Evolutionary conservation across 2,113 vertebrate genomes (phyloP), one percentile per base, ranked within the genome.

Genomic region (Malaclemys terrapin): DNA sequence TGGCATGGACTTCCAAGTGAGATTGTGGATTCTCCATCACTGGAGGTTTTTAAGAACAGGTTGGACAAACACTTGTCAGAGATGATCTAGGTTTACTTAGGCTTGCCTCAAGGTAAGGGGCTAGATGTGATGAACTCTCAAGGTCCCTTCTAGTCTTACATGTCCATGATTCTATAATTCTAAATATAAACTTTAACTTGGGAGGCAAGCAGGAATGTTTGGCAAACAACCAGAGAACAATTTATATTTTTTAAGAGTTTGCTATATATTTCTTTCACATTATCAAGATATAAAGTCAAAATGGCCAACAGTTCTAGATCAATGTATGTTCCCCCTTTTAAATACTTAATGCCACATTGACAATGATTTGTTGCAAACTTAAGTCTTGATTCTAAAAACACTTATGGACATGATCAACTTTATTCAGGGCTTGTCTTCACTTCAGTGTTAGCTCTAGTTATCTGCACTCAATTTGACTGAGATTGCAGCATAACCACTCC

Each of bases 231-330:
- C 31, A 35, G 62, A 65, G 62, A 65, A 35, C 31, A 65, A 17
- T 17, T 65, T 65, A 45, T 45, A 6, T 35, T 35, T 35, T 19
- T 35, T 35, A 65, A 65, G 31, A 65, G 62, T 65, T 13, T 35
- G 14, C 31, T 65, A 7, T 65, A 35, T 65, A 35, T 35, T 65
- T 65, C 2, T 17, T 65, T 65, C 31, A 65, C 31, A 14, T 38
- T 72, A 10, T n/a, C 8, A 1, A 27, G 56, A 25, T 6, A 1
- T 4, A 1, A 2, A 1, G 35, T 24, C 25, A 0, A 31, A 47
- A 24, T 3, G 10, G 31, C 0, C 47, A 2, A 31, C 31, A 54
- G 3, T 6, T 11, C 3, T 35, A 1, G 8, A 12, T 19, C 4
- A 0, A 4, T 9, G 19, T 4, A n/a, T n/a, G 29, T 65, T 29